These are phyloP conservation scores for Colletes latitarsis DNA, from an alignment of 1,140 invertebrate genomes.

Conservation along the genomic window DNA sequence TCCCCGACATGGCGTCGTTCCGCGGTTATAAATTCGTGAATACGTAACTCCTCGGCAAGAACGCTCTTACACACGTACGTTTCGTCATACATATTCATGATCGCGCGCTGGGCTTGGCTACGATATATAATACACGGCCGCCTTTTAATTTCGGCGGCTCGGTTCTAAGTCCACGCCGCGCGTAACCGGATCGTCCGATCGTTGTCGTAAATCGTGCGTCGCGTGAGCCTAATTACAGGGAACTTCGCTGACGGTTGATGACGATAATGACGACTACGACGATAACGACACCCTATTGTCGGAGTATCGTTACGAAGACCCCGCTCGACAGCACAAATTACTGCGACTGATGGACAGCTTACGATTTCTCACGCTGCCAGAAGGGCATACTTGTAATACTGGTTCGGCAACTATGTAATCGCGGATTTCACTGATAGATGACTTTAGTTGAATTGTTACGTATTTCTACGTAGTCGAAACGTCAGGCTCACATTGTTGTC, in stretches of 20 bases:
- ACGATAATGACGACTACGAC: slow-evolving; percentile 46
- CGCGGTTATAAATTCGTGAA: slow-evolving; percentile 64
- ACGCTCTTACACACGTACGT: slow-evolving; percentile 50
- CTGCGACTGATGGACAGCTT: not conserved
- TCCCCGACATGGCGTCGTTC: slow-evolving; percentile 32
- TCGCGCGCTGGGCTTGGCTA: slow-evolving; percentile 9
- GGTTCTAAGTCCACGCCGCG: too few relatives aligned
- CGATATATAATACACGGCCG: slow-evolving; percentile 30
- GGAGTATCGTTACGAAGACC: not conserved
- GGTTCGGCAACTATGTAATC: too few relatives aligned
- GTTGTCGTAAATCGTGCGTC: slow-evolving; percentile 39
- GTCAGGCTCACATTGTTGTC: too few relatives aligned
- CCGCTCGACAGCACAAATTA: not conserved
- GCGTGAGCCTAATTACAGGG: slow-evolving; percentile 49
- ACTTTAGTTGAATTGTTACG: too few relatives aligned
- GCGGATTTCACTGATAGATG: too few relatives aligned
- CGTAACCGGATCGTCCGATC: slow-evolving; percentile 15
- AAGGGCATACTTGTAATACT: too few relatives aligned
- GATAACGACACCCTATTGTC: slow-evolving; percentile 11
- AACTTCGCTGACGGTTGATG: slow-evolving; percentile 33
- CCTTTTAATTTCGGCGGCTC: slow-evolving; percentile 54
- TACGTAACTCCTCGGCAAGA: slow-evolving; percentile 50
- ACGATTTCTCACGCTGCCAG: too few relatives aligned
- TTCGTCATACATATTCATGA: slow-evolving; percentile 62
- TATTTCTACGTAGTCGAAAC: too few relatives aligned